Base-by-base conservation (phyloP, 2,797 vertebrate species). In the Anomalospiza imberbis region DNA sequence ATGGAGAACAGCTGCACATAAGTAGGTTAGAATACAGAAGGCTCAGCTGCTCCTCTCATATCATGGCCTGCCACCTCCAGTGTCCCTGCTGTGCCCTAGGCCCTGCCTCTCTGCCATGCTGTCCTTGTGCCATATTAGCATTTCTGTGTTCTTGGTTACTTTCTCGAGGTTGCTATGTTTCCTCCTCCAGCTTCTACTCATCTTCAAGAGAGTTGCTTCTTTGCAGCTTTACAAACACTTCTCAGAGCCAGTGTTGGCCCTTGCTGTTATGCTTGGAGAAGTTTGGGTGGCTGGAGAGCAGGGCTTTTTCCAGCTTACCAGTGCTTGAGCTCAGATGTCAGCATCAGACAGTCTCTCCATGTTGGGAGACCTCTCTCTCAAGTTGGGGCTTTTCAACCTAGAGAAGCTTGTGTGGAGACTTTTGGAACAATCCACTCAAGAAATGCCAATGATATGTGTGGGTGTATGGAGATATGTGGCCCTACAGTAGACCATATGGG, bases 1-100 rank as follows among this genome's bases (percentile, higher is more conserved):
- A 16, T 5, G 22, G 63, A 60, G 25, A 70, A 16, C 3, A 11
- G 6, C 5, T 0, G 0, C 13, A 4, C 1, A 5, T 0, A 2
- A 36, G 45, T 7, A 57, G 31, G 31, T 24, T 13, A 45, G 40
- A 18, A 34, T 14, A 15, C 19, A 24, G 12, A 3, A 8, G 67
- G 17, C 17, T 38, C 47, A 34, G 24, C 34, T 65, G 18, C 44
- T 55, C 31, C 25, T 89, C 22, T 55, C 2, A 2, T 77, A 74
- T 51, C 61, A 44, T 20, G 48, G 16, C 6, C 19, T 57, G 36
- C 48, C 48, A 74, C 2, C 17, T 71, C 25, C 45, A 40, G 9
- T 2, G 2, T 38, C 28, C 15, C 24, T 71, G 40, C 45, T 51
- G 44, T 10, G 3, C 7, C 40, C 12, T 12, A 16, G 19, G 19